phyloP scores from a whole-genome alignment of 1,140 invertebrate species.

The Goniozus legneri region DNA sequence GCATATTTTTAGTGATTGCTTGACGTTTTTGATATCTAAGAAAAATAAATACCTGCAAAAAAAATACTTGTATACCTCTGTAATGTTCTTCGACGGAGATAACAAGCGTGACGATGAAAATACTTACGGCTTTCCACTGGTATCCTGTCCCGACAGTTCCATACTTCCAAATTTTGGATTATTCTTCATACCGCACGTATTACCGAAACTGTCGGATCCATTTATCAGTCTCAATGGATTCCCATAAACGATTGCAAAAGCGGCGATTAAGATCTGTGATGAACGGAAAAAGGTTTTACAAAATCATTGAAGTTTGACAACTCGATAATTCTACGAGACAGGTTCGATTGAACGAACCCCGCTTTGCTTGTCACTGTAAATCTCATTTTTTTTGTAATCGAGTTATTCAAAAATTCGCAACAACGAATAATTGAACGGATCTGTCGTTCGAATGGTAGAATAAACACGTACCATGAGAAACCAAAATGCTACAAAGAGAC shows the following conservation, averaged over 20 bases:
- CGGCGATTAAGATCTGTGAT: slow-evolving; percentile 76
- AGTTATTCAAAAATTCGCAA: slow-evolving; percentile 27
- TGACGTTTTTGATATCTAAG: slow-evolving; percentile 74
- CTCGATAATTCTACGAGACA: not conserved
- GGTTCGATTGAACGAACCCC: not conserved
- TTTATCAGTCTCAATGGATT: slow-evolving; percentile 83
- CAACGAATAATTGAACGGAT: slow-evolving; percentile 40
- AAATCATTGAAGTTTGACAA: no score
- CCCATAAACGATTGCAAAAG: slow-evolving; percentile 85
- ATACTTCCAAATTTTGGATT: slow-evolving; percentile 72
- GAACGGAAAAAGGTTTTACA: slow-evolving; percentile 17
- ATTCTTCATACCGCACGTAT: slow-evolving; percentile 83
- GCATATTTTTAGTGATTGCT: slow-evolving; percentile 80
- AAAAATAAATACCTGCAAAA: slow-evolving; percentile 73
- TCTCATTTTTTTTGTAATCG: slow-evolving; percentile 19
- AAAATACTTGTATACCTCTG: not conserved
- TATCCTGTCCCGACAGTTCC: slow-evolving; percentile 76
- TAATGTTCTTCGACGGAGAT: not conserved
- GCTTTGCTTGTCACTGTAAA: slow-evolving; percentile 1
- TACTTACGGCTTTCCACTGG: slow-evolving; percentile 68
- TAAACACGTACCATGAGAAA: slow-evolving; percentile 90
- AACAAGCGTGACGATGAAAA: slow-evolving; percentile 10
- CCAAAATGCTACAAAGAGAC: slow-evolving; percentile 82
- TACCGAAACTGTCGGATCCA: slow-evolving; percentile 95
- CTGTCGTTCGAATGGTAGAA: no score